Percentiles rank a stretch among this genome's conserved stretches.
Conservation (phyloP, 2,113 vertebrate genomes). For the Empidonax alnorum region DNA sequence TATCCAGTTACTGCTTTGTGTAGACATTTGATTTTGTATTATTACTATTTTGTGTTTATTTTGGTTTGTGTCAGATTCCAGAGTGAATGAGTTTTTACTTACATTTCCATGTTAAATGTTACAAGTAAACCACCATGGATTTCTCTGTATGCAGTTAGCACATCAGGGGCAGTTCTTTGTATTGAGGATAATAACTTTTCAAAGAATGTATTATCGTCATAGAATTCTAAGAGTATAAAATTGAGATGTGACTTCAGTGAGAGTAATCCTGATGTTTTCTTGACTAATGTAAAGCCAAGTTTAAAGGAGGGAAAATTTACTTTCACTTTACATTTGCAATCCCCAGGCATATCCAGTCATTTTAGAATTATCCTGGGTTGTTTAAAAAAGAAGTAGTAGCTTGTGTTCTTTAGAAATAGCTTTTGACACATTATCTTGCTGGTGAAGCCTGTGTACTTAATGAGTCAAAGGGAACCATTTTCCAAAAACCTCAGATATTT, state of each 20-base stretch:
- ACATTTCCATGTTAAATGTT: not conserved
- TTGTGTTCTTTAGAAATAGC: conserved; percentile 33
- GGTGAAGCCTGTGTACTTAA: conserved; percentile 35
- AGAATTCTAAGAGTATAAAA: conserved; percentile 27
- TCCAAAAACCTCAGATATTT: conserved; percentile 33
- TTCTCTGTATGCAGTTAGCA: not conserved
- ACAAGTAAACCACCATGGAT: not conserved
- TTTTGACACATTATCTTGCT: conserved; percentile 34
- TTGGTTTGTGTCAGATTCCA: not conserved
- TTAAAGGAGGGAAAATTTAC: conserved; percentile 28
- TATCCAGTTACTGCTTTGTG: not conserved
- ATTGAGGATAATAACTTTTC: not conserved
- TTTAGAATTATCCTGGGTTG: conserved; percentile 24
- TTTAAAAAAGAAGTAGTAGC: conserved; percentile 43
- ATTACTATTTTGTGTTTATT: not conserved
- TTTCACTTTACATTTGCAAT: conserved; percentile 43
- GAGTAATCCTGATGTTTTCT: not conserved
- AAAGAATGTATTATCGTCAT: conserved; percentile 1
- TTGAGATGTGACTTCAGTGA: not conserved
- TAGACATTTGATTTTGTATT: not conserved
- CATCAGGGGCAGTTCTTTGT: not conserved
- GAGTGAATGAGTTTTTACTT: not conserved
- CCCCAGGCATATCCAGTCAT: not conserved
- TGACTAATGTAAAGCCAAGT: not conserved
- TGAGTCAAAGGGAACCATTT: conserved; percentile 53